Conservation (phyloP, 1,140 invertebrate species). For the Trialeurodes vaporariorum region DNA sequence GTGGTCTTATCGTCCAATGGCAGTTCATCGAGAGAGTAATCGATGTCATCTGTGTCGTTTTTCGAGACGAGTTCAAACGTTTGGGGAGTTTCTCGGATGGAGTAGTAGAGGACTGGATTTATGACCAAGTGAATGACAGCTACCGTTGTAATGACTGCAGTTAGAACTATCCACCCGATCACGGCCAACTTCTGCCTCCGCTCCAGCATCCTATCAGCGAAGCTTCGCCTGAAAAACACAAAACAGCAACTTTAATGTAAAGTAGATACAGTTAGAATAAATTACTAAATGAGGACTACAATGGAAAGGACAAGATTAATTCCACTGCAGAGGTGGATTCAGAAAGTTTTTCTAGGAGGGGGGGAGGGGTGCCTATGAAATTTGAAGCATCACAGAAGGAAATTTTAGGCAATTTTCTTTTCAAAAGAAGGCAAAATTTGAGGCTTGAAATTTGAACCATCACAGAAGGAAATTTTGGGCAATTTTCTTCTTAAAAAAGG, state of each 20-base stretch:
- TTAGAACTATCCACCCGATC: neutral
- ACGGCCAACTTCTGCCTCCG: neutral
- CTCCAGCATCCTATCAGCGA: neutral
- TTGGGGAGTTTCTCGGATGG: neutral
- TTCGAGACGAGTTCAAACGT: neutral
- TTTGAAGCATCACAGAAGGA: too few species aligned
- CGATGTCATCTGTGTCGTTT: neutral
- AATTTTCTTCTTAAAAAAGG: too few species aligned
- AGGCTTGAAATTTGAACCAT: too few species aligned
- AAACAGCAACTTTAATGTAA: neutral
- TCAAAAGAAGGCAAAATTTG: too few species aligned
- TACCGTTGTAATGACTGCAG: neutral
- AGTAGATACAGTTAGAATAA: too few species aligned
- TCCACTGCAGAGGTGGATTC: too few species aligned
- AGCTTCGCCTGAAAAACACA: neutral
- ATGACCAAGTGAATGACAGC: neutral
- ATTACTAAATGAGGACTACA: too few species aligned
- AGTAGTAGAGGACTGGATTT: neutral
- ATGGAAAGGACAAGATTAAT: too few species aligned
- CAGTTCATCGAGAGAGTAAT: neutral
- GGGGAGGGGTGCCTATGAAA: too few species aligned
- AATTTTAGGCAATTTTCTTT: too few species aligned
- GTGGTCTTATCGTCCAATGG: constrained; percentile 10
- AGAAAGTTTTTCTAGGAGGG: too few species aligned
- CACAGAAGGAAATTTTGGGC: too few species aligned